A percentile compares a stretch with the other conserved stretches of the same genome.
phyloP scores from a whole-genome alignment of 2,113 vertebrate genomes.

The Apodemus sylvaticus region DNA sequence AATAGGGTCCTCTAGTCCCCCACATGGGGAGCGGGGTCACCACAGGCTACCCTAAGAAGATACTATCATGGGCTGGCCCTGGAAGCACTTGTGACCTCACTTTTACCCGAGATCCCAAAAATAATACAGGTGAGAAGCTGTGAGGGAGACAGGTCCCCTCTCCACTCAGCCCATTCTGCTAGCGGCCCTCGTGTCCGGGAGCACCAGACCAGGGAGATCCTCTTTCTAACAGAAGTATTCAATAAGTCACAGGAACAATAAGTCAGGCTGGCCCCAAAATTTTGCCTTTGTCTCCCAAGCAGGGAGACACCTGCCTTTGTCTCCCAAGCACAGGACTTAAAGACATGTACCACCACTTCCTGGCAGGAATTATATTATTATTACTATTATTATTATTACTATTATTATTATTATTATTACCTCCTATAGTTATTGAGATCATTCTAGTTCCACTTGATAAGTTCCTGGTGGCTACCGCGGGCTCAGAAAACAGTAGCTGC shows the following conservation, averaged over 20 bases:
- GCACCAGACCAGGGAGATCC: not conserved
- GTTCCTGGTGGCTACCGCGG: not conserved
- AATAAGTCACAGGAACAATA: not conserved
- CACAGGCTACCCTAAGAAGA: not conserved
- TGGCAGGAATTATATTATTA: not conserved
- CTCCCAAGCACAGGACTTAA: no score
- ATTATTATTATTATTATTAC: not conserved
- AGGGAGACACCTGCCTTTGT: no score
- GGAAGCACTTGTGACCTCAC: not conserved
- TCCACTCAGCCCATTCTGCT: not conserved
- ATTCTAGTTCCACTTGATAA: not conserved
- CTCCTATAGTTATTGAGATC: not conserved
- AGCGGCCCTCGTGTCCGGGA: not conserved
- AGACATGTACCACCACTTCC: no score
- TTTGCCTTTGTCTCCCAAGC: no score
- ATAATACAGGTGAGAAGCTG: not conserved
- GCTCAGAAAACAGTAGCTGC: not conserved
- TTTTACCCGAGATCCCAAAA: not conserved
- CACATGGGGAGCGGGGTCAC: not conserved
- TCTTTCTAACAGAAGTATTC: not conserved
- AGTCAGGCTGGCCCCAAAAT: no score
- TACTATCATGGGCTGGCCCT: not conserved
- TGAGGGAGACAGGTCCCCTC: not conserved
- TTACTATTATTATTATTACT: no score
- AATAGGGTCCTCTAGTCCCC: not conserved